A percentile compares a stretch with the other conserved stretches of the same genome.
phyloP scores from a whole-genome alignment of 1,140 invertebrate species.

The Ceratitis capitata region DNA sequence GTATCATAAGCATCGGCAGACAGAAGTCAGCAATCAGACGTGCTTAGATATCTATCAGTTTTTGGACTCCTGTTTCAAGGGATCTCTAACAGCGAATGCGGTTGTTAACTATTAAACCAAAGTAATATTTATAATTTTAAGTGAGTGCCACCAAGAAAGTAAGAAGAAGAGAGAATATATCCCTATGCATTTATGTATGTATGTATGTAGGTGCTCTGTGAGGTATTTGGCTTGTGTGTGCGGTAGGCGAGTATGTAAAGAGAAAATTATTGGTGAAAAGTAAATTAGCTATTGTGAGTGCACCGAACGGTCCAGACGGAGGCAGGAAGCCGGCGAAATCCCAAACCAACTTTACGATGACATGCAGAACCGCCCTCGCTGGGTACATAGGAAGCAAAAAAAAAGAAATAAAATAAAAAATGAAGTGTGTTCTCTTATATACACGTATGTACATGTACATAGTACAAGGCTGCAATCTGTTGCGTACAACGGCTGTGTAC shows the following conservation, averaged over 20 bases:
- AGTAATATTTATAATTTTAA: not conserved
- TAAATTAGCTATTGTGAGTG: slow-evolving; percentile 13
- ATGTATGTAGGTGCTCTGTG: not conserved
- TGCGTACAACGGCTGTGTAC: not conserved
- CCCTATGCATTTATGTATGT: not conserved
- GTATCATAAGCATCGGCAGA: not conserved
- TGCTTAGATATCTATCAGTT: not conserved
- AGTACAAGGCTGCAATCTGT: not conserved
- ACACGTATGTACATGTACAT: not conserved
- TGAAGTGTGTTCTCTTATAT: not conserved
- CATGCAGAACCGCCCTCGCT: slow-evolving; percentile 62
- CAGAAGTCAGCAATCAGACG: not conserved
- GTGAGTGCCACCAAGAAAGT: not conserved
- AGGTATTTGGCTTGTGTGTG: not conserved
- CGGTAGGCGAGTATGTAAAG: not conserved
- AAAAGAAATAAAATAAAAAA: not conserved
- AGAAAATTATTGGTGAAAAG: slow-evolving; percentile 32
- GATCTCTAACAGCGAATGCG: not conserved
- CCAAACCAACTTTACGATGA: slow-evolving; percentile 63
- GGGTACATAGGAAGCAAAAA: not conserved
- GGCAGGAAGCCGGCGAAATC: slow-evolving; percentile 46
- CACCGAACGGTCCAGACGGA: slow-evolving; percentile 23
- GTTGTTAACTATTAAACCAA: not conserved
- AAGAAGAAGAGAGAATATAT: not conserved
- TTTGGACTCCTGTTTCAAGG: not conserved